phyloP scores from a whole-genome alignment of 2,888 invertebrate genomes.

The Epinotia ramella region DNA sequence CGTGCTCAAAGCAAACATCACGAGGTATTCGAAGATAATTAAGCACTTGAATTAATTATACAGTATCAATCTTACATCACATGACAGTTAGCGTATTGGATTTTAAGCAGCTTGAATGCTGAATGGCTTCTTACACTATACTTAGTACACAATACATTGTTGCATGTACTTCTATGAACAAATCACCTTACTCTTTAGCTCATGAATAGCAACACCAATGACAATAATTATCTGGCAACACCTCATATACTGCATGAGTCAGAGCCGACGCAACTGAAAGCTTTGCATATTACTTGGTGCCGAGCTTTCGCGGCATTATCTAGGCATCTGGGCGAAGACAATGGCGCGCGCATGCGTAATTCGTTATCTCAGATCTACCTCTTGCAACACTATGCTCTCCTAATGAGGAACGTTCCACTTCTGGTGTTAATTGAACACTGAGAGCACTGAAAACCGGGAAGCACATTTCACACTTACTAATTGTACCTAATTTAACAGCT shows the following conservation, averaged over 20 bases:
- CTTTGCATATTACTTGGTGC: slow-evolving; percentile 63
- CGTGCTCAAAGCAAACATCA: neutral
- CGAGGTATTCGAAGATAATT: neutral
- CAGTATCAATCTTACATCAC: slow-evolving; percentile 9
- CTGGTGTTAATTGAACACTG: slow-evolving; percentile 71
- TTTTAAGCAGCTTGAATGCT: slow-evolving; percentile 9
- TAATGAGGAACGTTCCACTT: slow-evolving; percentile 79
- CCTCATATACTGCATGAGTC: slow-evolving; percentile 55
- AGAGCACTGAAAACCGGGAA: slow-evolving; percentile 58
- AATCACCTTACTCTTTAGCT: slow-evolving; percentile 19
- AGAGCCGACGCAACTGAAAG: slow-evolving; percentile 63
- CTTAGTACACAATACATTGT: slow-evolving; percentile 4
- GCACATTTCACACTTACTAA: slow-evolving; percentile 63
- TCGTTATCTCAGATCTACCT: slow-evolving; percentile 80
- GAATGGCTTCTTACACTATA: slow-evolving; percentile 18
- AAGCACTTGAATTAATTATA: neutral
- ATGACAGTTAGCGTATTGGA: slow-evolving; percentile 5
- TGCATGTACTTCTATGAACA: slow-evolving; percentile 11
- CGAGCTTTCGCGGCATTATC: slow-evolving; percentile 74
- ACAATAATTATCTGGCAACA: slow-evolving; percentile 42
- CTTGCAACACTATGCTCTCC: slow-evolving; percentile 79
- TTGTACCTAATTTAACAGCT: slow-evolving; percentile 64
- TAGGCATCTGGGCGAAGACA: slow-evolving; percentile 76
- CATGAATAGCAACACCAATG: slow-evolving; percentile 38
- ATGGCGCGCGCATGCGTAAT: slow-evolving; percentile 82